A percentile compares a stretch with the other conserved stretches of the same genome.
phyloP scores from a whole-genome alignment of 2,797 vertebrate genomes.

The Jordanella pulchra region DNA sequence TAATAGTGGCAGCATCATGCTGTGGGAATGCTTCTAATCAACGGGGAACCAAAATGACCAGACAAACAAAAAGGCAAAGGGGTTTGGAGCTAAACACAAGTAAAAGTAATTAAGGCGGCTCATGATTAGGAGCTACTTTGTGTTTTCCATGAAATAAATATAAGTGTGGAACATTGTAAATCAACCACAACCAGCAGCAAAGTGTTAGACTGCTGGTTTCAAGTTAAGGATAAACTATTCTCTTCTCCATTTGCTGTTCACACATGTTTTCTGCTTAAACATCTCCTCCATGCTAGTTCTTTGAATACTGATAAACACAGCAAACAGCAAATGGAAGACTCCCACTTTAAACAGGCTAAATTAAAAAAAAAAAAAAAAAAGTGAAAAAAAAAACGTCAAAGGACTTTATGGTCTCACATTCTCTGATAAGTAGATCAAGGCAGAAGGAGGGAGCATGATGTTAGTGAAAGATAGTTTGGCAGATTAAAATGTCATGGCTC shows the following conservation, averaged over 20 bases:
- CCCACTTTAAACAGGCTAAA: conserved; percentile 72
- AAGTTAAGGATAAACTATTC: conserved; percentile 22
- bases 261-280: conserved; percentile 18
- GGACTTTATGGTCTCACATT: conserved; percentile 61
- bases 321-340: conserved; percentile 73
- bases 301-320: conserved; percentile 65
- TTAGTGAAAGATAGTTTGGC: conserved; percentile 76
- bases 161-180: background rate
- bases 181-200: conserved; percentile 34
- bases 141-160: background rate
- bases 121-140: background rate
- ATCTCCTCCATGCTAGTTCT: conserved; percentile 64
- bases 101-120: background rate
- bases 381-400: conserved; percentile 61
- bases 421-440: conserved; percentile 80
- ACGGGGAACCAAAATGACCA: background rate
- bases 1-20: background rate
- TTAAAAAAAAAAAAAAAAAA: conserved; percentile 61
- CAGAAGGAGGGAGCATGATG: conserved; percentile 75
- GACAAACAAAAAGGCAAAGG: background rate
- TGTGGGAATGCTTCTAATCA: background rate
- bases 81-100: background rate
- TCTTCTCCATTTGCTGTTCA: conserved; percentile 5
- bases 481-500: conserved; percentile 81
- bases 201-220: conserved; percentile 44